phyloP scores from a whole-genome alignment of 2,888 invertebrate species.

The Tetranychus truncatus region DNA sequence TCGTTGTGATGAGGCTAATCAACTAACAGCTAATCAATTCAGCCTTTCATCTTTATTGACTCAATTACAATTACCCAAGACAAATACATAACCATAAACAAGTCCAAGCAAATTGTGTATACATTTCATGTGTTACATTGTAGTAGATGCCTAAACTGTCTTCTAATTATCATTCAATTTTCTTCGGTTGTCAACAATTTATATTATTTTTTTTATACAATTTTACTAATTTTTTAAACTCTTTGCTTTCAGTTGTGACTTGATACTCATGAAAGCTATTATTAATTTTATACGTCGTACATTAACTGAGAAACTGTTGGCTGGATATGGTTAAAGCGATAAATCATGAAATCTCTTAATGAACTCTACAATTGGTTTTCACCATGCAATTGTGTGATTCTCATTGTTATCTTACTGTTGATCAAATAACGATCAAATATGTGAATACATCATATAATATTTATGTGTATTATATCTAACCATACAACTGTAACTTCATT shows the following conservation, averaged over 20 bases:
- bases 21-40: too few species aligned
- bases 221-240: neutral
- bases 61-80: neutral
- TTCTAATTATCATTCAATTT: neutral
- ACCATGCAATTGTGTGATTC: neutral
- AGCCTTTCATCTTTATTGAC: too few species aligned
- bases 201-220: neutral
- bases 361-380: neutral
- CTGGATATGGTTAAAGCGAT: neutral
- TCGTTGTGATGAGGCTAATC: too few species aligned
- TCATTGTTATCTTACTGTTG: neutral
- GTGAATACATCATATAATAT: too few species aligned
- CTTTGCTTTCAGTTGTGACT: neutral
- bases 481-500: too few species aligned
- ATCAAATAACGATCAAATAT: too few species aligned
- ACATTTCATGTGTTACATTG: neutral
- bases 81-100: neutral
- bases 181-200: too few species aligned
- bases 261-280: neutral
- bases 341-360: neutral
- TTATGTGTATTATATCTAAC: too few species aligned
- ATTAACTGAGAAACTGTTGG: too few species aligned
- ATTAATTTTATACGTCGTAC: too few species aligned
- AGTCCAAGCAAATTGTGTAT: neutral
- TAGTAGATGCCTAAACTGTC: neutral